Conservation (phyloP, 2,888 invertebrate species). For the Phengaris arion region DNA sequence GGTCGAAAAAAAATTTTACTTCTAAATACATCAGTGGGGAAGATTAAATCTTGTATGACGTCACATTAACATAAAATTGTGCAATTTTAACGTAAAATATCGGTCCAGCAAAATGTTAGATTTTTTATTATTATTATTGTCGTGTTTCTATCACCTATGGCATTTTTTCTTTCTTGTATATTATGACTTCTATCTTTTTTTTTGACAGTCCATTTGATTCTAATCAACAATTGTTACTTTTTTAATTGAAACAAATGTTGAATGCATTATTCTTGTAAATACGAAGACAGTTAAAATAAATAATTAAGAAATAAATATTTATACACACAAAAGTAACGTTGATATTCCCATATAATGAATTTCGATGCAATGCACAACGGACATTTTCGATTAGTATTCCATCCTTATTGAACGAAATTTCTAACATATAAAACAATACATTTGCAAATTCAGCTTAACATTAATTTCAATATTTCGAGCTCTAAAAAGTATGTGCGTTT, state of each 20-base stretch:
- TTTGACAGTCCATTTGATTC: too few species aligned
- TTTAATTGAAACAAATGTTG: too few species aligned
- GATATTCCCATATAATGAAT: too few species aligned
- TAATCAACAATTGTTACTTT: too few species aligned
- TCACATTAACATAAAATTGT: conserved; percentile 19
- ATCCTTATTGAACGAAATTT: neutral
- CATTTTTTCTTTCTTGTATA: neutral
- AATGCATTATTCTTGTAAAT: too few species aligned
- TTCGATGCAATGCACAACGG: neutral
- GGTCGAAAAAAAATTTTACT: too few species aligned
- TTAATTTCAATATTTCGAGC: neutral
- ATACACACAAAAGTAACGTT: neutral
- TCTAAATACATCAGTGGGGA: neutral
- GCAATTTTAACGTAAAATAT: conserved; percentile 8
- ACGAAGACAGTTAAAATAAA: neutral
- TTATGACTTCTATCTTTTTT: too few species aligned
- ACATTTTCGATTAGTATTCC: neutral
- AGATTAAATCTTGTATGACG: neutral
- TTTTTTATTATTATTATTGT: neutral
- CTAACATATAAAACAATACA: neutral
- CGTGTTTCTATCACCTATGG: neutral
- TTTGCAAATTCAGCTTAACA: neutral
- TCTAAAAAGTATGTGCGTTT: neutral
- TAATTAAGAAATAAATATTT: neutral
- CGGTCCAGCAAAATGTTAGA: neutral